Evolutionary conservation across 2,888 invertebrate species (phyloP), one percentile per base, ranked within the genome.

Genomic region (Pristionchus entomophagus): DNA sequence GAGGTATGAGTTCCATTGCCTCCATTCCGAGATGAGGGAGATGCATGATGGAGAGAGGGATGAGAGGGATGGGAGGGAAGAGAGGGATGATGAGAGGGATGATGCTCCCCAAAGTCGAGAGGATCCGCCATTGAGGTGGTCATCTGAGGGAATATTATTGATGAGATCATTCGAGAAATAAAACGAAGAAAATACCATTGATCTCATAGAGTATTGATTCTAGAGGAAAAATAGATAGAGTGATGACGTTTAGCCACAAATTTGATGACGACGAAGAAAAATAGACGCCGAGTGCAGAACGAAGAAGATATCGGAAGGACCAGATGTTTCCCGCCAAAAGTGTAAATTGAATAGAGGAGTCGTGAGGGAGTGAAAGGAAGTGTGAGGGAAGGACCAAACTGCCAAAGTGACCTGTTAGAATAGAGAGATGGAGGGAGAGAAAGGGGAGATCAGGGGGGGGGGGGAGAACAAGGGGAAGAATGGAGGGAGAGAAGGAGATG

Each of bases 51-150:
- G n/a, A n/a, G n/a, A n/a, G n/a, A n/a, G n/a, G n/a, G n/a, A n/a
- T n/a, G n/a, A n/a, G n/a, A n/a, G n/a, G n/a, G n/a, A n/a, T n/a
- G n/a, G n/a, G n/a, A n/a, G n/a, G n/a, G n/a, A n/a, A n/a, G n/a
- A n/a, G n/a, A n/a, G n/a, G n/a, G n/a, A n/a, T 35, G 56, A 19
- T 26, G 81, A 32, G 53, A 14, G 22, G 12, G 81, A 56, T 81
- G 81, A 73, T 73, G 38, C 17, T 51, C 84, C 26, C 84, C 73
- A 35, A 84, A 84, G 51, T 84, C 84, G 32, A 84, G 32, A 19
- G 84, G 53, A 73, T 84, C 84, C 51, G 84, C 73, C 84, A 84
- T 82, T 22, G 45, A 41, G 26, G 62, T 84, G 26, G 73, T 51
- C 84, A 73, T 73, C 73, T 84, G 26, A 82, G 59, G 19, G 0